Evolutionary conservation across 2,113 vertebrate species (phyloP).

Genomic region (Cisticola juncidis): DNA sequence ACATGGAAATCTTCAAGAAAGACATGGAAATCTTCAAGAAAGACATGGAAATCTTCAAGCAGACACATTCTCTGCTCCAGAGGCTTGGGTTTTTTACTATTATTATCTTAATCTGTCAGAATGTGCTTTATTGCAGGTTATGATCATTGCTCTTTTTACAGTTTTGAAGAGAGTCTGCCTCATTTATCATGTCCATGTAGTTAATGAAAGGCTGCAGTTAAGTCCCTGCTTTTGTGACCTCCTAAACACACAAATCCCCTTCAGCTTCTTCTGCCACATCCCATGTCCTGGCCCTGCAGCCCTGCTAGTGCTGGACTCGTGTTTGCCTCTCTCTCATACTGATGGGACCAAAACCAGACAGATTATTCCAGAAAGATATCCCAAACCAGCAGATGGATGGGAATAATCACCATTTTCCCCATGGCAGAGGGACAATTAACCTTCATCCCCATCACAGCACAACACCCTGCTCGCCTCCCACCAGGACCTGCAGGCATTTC

Average conservation of each 20-base stretch:
- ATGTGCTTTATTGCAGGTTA: background rate
- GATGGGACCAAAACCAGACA: background rate
- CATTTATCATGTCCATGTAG: background rate
- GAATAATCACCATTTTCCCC: background rate
- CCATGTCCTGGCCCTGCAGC: rapidly evolving
- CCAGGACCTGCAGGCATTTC: background rate
- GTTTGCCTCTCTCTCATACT: background rate
- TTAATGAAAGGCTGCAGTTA: background rate
- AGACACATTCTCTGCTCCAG: background rate
- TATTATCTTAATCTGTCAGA: background rate
- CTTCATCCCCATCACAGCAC: background rate
- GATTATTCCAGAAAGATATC: background rate
- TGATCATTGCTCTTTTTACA: background rate
- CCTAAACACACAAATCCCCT: background rate
- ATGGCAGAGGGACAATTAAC: rapidly evolving
- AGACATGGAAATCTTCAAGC: background rate
- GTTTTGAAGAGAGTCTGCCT: background rate
- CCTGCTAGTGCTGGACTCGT: background rate
- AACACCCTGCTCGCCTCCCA: background rate
- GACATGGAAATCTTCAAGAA: background rate
- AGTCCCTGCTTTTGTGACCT: background rate
- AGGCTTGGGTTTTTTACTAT: background rate
- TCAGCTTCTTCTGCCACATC: background rate
- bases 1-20: background rate
- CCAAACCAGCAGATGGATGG: background rate